Evolutionary conservation across 2,797 vertebrate species (phyloP).

Genomic region (Sternotherus odoratus): DNA sequence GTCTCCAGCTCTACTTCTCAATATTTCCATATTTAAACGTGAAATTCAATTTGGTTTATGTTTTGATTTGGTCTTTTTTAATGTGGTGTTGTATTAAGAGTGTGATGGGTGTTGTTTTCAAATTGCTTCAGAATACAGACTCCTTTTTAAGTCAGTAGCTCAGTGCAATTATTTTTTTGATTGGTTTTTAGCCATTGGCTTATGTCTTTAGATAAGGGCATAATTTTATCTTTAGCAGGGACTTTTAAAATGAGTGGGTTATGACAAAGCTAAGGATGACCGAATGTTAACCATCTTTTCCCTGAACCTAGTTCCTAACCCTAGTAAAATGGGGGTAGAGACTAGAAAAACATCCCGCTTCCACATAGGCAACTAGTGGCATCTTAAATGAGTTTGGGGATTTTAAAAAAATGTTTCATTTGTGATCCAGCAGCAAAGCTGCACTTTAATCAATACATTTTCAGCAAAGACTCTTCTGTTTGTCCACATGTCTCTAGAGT

Average conservation of each 20-base stretch:
- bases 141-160: background rate
- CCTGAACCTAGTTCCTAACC: background rate
- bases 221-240: background rate
- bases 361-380: background rate
- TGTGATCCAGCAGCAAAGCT: conserved; percentile 38
- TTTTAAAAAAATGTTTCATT: conserved; percentile 69
- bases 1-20: background rate
- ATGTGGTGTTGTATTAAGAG: background rate
- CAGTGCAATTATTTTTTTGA: background rate
- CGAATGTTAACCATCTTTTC: background rate
- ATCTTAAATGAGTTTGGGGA: conserved; percentile 64
- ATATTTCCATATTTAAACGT: background rate
- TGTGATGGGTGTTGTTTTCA: background rate
- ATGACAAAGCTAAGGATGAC: background rate
- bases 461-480: conserved; percentile 37
- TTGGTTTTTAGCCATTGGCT: background rate
- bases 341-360: background rate
- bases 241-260: background rate
- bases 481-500: background rate
- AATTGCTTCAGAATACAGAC: background rate
- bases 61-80: background rate
- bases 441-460: conserved; percentile 61
- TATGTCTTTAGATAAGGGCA: background rate
- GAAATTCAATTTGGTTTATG: background rate
- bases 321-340: background rate